Conservation (phyloP, 2,113 vertebrate genomes). For the Gadus chalcogrammus region DNA sequence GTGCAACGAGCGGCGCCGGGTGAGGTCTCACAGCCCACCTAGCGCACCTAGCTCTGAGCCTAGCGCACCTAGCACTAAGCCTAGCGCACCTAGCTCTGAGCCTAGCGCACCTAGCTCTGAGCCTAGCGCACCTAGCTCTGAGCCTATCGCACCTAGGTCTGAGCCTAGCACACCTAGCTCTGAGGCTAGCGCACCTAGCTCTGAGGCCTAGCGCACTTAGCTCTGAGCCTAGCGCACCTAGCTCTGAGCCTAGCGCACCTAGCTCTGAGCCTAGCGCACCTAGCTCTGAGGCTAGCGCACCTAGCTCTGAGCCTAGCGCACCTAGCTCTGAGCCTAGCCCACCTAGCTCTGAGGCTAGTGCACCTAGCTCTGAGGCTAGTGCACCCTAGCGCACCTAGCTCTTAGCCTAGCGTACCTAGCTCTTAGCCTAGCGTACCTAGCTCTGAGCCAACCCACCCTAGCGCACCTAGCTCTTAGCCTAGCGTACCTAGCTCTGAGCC, state of each 20-base stretch:
- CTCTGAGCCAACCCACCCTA: neutral
- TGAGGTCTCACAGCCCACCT: slow-evolving; percentile 28
- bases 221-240: no score
- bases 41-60: neutral
- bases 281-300: neutral
- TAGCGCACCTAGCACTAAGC: neutral
- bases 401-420: no score
- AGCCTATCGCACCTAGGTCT: no score
- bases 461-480: no score
- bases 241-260: neutral
- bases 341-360: neutral
- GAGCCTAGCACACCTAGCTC: no score
- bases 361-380: neutral
- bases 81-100: neutral
- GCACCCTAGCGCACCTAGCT: neutral
- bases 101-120: no score
- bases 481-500: no score
- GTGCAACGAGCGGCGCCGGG: slow-evolving; percentile 86
- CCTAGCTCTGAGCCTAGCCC: neutral
- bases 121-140: no score
- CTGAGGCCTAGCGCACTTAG: no score
- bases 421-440: no score
- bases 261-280: neutral
- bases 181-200: no score
- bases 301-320: no score